These are phyloP conservation scores for Cataglyphis hispanica DNA, from an alignment of 1,140 invertebrate species.

Conservation along the genomic window DNA sequence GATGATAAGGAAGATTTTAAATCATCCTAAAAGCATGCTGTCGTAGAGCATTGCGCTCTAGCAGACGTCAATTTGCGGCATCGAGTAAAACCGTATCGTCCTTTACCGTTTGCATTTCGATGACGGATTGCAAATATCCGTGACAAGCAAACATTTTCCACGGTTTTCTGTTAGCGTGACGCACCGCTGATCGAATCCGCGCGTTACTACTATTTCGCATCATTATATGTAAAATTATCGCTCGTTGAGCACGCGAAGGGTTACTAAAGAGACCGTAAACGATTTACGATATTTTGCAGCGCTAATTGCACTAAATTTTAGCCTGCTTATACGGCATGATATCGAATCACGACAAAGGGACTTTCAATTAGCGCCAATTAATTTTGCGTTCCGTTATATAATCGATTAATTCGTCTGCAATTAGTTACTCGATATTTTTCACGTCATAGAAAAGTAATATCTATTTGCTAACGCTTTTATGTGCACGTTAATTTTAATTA, in stretches of 20 bases:
- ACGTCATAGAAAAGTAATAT: neutral
- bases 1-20: conserved; percentile 62
- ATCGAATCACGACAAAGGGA: neutral
- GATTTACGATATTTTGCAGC: neutral
- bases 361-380: conserved; percentile 38
- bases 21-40: conserved; percentile 60
- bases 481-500: neutral
- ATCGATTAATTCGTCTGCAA: conserved; percentile 21
- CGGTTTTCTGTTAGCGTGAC: conserved; percentile 37
- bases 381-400: conserved; percentile 10
- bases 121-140: conserved; percentile 56
- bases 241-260: neutral
- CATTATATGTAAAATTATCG: conserved; percentile 39
- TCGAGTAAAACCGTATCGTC: conserved; percentile 45
- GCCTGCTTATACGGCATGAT: neutral
- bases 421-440: conserved; percentile 6
- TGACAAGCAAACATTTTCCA: conserved; percentile 60
- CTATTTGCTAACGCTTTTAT: neutral
- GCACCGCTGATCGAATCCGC: neutral
- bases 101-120: conserved; percentile 56
- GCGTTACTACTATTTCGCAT: conserved; percentile 26
- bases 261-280: neutral
- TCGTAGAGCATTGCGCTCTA: conserved; percentile 42
- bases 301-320: conserved; percentile 33
- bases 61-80: conserved; percentile 52